Conservation (phyloP, 2,888 invertebrate species). For the Lepidonotus clava region DNA sequence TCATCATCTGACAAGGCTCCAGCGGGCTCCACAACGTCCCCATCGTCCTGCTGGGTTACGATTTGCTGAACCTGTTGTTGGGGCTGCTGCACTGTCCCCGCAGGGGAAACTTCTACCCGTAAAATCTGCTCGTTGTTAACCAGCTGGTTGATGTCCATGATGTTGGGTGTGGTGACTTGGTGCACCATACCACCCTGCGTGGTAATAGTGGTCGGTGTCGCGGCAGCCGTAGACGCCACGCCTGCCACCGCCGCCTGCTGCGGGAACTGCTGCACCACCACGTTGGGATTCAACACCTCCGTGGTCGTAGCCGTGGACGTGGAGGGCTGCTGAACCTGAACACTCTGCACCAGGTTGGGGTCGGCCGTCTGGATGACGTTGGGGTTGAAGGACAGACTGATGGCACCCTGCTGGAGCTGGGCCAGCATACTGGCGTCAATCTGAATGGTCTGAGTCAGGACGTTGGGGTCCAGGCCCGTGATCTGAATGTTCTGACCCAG, state of each 20-base stretch:
- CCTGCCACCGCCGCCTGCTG: not conserved
- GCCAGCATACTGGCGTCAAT: constrained; percentile 82
- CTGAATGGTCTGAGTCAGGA: constrained; percentile 78
- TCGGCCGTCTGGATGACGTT: constrained; percentile 65
- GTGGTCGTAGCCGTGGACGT: not conserved
- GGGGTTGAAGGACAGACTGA: constrained; percentile 78
- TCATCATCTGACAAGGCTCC: constrained; percentile 9
- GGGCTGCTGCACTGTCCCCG: not conserved
- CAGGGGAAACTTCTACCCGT: not conserved
- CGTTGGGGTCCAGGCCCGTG: constrained; percentile 79
- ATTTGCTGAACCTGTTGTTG: not conserved
- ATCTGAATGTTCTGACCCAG: constrained; percentile 79
- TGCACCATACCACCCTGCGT: too few relatives aligned
- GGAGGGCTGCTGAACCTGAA: constrained; percentile 68
- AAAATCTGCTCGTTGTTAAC: not conserved
- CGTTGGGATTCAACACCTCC: not conserved
- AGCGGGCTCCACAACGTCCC: constrained; percentile 37
- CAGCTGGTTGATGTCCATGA: constrained; percentile 13
- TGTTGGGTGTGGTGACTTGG: not conserved
- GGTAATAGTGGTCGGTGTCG: not conserved
- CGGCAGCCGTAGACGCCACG: not conserved
- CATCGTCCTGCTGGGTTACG: not conserved
- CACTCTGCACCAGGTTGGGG: constrained; percentile 70
- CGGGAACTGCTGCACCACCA: not conserved
- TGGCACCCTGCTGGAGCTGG: constrained; percentile 80